Evolutionary conservation across 2,113 vertebrate species (phyloP).

Genomic region (Grammomys dolichurus): DNA sequence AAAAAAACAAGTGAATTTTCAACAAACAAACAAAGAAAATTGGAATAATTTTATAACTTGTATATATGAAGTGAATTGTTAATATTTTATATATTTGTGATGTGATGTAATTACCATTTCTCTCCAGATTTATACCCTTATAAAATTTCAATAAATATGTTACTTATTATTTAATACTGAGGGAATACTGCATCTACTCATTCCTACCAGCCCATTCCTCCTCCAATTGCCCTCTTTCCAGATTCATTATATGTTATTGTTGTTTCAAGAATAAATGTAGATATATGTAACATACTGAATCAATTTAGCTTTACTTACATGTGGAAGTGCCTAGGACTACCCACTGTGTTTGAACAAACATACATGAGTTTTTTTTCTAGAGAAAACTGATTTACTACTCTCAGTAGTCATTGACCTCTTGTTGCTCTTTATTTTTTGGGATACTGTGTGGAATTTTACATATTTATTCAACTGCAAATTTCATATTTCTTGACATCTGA

Average conservation of each 20-base stretch:
- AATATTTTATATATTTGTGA: not conserved
- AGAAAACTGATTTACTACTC: not conserved
- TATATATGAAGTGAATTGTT: not conserved
- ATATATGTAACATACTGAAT: not conserved
- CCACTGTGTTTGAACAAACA: not conserved
- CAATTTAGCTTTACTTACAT: not conserved
- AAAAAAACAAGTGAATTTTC: conserved; percentile 1
- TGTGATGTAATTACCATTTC: accelerated
- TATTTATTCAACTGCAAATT: not conserved
- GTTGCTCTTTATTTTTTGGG: not conserved
- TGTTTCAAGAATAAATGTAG: not conserved
- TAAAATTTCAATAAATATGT: not conserved
- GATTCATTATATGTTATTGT: not conserved
- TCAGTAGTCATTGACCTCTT: not conserved
- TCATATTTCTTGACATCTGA: not conserved
- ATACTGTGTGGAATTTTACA: not conserved
- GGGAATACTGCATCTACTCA: not conserved
- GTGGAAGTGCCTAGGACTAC: not conserved
- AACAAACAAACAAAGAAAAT: not conserved
- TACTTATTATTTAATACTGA: not conserved
- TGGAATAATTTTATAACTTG: not conserved
- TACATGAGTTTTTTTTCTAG: not conserved
- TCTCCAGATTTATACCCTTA: not conserved
- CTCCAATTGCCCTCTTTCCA: not conserved
- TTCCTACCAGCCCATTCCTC: not conserved